These are phyloP conservation scores for Drosophila peninsularis DNA, from an alignment of 2,888 invertebrate species.

Conservation along the genomic window DNA sequence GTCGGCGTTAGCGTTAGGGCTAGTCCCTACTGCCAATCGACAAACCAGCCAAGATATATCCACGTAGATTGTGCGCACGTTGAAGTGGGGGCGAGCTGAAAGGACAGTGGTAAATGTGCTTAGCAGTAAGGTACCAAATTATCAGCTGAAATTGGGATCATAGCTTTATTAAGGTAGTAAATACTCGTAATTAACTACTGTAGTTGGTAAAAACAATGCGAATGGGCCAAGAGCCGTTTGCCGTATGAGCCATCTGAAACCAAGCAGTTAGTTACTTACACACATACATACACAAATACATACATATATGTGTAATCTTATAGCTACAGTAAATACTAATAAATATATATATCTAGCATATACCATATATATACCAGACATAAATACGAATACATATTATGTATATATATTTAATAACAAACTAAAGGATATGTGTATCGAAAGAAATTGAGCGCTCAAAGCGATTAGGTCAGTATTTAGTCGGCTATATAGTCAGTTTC, in stretches of 20 bases:
- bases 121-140: conserved; percentile 85
- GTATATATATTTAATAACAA: conserved; percentile 35
- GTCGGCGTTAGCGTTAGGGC: not conserved
- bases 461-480: conserved; percentile 50
- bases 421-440: conserved; percentile 43
- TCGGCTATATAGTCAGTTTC: conserved; percentile 23
- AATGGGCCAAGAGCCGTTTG: conserved; percentile 6
- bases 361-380: conserved; percentile 14
- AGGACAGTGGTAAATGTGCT: conserved; percentile 85
- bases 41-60: not conserved
- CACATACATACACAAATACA: conserved; percentile 1
- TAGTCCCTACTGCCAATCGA: conserved; percentile 2
- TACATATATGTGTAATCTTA: conserved; percentile 23
- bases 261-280: conserved; percentile 36
- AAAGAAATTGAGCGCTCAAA: conserved; percentile 65
- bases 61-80: not conserved
- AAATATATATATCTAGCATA: conserved; percentile 17
- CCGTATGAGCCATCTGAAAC: conserved; percentile 25
- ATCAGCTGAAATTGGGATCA: conserved; percentile 87
- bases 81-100: conserved; percentile 30
- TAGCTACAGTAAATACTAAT: conserved; percentile 47
- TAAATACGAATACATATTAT: conserved; percentile 35
- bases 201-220: conserved; percentile 27
- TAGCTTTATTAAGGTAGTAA: conserved; percentile 88
- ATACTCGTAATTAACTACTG: conserved; percentile 66